phyloP scores from a whole-genome alignment of 1,140 invertebrate species.

The Zaprionus nigranus region DNA sequence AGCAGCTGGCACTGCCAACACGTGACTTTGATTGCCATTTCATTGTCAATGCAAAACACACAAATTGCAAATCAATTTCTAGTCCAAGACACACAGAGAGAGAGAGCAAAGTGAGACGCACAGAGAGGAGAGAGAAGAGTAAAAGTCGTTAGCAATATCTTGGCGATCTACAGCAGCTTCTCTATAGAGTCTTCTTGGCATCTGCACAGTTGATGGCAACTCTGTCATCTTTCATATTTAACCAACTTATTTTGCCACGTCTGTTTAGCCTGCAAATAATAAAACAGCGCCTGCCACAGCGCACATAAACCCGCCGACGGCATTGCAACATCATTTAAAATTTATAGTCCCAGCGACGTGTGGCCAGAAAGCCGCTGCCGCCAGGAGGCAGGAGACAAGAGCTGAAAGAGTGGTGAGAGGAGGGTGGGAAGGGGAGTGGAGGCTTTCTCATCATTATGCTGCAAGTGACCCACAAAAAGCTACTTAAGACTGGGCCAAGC shows the following conservation, averaged over 20 bases:
- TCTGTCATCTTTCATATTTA: conserved; percentile 44
- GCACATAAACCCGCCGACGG: conserved; percentile 20
- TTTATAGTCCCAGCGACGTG: conserved; percentile 31
- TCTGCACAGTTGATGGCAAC: neutral
- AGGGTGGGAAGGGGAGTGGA: neutral
- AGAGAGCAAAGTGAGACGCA: neutral
- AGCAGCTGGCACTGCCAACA: conserved; percentile 65
- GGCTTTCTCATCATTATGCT: conserved; percentile 18
- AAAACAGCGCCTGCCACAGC: conserved; percentile 7
- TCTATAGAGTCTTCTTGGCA: neutral
- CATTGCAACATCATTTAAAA: conserved; percentile 52
- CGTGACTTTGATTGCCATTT: conserved; percentile 81
- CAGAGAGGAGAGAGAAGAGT: neutral
- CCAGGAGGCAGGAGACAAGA: neutral
- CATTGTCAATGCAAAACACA: conserved; percentile 74
- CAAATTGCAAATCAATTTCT: conserved; percentile 63
- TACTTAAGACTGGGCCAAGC: conserved; percentile 34
- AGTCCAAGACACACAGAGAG: neutral
- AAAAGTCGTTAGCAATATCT: neutral
- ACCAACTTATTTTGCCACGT: conserved; percentile 35
- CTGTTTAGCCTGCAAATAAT: conserved; percentile 3
- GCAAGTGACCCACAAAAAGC: conserved; percentile 41
- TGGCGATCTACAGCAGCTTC: neutral
- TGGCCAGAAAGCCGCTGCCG: neutral
- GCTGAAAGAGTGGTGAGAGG: too few relatives aligned